Conservation (phyloP, 2,888 invertebrate genomes). For the Saturnia pavonia region DNA sequence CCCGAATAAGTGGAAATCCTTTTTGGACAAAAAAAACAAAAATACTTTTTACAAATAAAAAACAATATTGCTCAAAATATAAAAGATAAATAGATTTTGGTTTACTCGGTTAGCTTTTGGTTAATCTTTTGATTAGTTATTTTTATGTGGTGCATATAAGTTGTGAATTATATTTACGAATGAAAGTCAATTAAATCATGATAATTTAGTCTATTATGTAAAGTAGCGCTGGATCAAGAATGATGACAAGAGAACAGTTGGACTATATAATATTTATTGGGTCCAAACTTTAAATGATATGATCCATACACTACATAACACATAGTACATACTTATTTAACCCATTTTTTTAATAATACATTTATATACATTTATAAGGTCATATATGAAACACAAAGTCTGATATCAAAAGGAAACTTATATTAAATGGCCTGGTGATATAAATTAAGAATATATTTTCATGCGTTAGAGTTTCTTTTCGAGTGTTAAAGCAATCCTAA, state of each 20-base stretch:
- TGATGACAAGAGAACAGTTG: not conserved
- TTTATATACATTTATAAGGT: not conserved
- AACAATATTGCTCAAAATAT: not conserved
- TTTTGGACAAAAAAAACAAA: not conserved
- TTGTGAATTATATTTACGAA: not conserved
- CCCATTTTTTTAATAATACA: too few species aligned
- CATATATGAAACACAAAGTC: not conserved
- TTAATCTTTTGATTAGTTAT: not conserved
- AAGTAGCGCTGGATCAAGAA: not conserved
- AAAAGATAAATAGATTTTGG: not conserved
- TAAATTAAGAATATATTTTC: not conserved
- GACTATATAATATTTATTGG: too few species aligned
- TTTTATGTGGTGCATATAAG: not conserved
- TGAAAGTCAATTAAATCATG: not conserved
- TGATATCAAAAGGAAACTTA: not conserved
- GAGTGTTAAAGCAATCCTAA: conserved; percentile 8
- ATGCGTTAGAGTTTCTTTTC: not conserved
- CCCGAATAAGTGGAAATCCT: not conserved
- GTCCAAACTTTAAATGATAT: too few species aligned
- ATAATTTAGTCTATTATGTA: not conserved
- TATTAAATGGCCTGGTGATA: not conserved
- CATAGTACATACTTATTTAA: too few species aligned
- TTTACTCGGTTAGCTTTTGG: not conserved
- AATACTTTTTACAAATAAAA: not conserved
- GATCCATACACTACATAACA: too few species aligned